Evolutionary conservation across 2,888 invertebrate genomes (phyloP).

Genomic region (Leptinotarsa tumamoca): DNA sequence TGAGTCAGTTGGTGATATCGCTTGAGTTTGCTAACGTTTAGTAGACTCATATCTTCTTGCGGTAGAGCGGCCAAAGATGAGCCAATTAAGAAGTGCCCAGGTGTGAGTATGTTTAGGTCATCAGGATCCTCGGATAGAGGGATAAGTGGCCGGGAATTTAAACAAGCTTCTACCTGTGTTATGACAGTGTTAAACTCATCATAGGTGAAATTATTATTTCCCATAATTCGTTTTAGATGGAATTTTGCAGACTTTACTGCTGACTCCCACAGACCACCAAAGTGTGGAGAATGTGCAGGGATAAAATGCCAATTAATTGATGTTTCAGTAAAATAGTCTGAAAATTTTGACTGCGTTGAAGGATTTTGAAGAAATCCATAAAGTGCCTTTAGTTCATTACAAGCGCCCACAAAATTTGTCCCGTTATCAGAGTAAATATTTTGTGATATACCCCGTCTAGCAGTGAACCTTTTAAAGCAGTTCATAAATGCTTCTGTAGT

Average conservation of each 20-base stretch:
- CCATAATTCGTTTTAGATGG: conserved; percentile 21
- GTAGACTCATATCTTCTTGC: conserved; percentile 12
- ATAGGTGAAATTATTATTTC: conserved; percentile 25
- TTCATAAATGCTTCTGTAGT: conserved; percentile 35
- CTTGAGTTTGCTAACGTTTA: conserved; percentile 15
- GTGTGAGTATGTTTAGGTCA: conserved; percentile 19
- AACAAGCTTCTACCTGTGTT: conserved; percentile 20
- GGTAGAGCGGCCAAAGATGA: conserved; percentile 7
- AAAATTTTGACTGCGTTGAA: conserved; percentile 13
- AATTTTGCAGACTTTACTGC: conserved; percentile 27
- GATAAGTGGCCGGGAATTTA: conserved; percentile 29
- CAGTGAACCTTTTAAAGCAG: conserved; percentile 32
- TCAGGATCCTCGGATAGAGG: conserved; percentile 30
- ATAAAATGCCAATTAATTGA: conserved; percentile 25
- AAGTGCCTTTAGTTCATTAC: conserved; percentile 22
- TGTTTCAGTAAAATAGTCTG: conserved; percentile 10
- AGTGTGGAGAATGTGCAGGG: conserved; percentile 20
- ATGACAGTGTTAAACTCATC: conserved; percentile 28
- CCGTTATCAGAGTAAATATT: conserved; percentile 34
- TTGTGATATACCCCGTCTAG: conserved; percentile 25
- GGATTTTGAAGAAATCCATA: conserved; percentile 1
- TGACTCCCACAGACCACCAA: conserved; percentile 29
- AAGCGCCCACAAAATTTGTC: conserved; percentile 29
- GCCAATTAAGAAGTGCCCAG: conserved; percentile 31
- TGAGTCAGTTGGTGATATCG: conserved; percentile 33